phyloP scores from a whole-genome alignment of 1,140 invertebrate genomes.

The Drosophila trapezifrons region DNA sequence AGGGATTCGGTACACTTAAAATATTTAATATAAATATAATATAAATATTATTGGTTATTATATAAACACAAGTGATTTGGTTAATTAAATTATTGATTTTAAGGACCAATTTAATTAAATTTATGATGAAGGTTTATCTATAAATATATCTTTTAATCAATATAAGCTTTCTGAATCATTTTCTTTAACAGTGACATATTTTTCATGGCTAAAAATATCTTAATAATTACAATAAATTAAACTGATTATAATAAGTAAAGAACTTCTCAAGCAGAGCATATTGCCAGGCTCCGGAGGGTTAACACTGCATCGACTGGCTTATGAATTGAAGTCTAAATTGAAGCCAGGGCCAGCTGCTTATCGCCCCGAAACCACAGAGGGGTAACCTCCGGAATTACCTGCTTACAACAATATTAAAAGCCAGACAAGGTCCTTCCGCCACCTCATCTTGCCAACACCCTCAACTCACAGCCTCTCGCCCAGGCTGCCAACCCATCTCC shows the following conservation, averaged over 20 bases:
- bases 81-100: too few relatives aligned
- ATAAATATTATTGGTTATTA: background rate
- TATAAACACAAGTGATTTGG: too few relatives aligned
- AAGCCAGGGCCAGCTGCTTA: constrained; percentile 51
- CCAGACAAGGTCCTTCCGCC: constrained; percentile 34
- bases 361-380: constrained; percentile 34
- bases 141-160: background rate
- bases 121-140: background rate
- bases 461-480: background rate
- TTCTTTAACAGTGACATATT: too few relatives aligned
- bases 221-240: background rate
- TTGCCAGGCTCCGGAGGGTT: background rate
- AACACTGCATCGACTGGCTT: constrained; percentile 27
- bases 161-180: too few relatives aligned
- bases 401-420: constrained; percentile 74
- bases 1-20: background rate
- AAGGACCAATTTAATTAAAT: too few relatives aligned
- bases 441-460: background rate
- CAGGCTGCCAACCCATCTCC: background rate
- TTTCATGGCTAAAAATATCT: too few relatives aligned
- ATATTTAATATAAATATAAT: too few relatives aligned
- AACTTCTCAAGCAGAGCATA: constrained; percentile 8
- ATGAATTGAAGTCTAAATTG: constrained; percentile 54
- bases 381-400: constrained; percentile 63
- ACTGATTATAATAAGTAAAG: background rate